A percentile compares a stretch with the other conserved stretches of the same genome.
phyloP scores from a whole-genome alignment of 2,113 vertebrate genomes.

The Malurus cyaneus region DNA sequence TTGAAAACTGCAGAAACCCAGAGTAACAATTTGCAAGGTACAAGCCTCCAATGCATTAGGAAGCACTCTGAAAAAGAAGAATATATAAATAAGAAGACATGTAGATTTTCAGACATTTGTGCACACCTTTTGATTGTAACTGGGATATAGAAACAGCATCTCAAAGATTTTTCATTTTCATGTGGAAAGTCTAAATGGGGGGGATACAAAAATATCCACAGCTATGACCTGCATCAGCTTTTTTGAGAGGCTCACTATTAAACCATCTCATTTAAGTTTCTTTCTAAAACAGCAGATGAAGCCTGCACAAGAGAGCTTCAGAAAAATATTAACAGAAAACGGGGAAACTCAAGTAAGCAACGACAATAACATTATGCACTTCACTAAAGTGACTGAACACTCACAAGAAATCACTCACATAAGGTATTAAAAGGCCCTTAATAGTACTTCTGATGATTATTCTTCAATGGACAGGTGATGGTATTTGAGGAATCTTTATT shows the following conservation, averaged over 20 bases:
- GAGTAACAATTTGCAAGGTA: background rate
- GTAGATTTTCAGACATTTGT: background rate
- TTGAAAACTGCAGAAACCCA: background rate
- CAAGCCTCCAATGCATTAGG: background rate
- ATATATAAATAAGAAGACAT: background rate
- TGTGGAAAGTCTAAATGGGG: background rate
- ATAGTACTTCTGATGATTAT: background rate
- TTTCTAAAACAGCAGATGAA: background rate
- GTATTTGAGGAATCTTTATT: slow-evolving; percentile 25
- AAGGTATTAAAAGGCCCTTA: background rate
- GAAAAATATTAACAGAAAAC: background rate
- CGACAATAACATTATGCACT: background rate
- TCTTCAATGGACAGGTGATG: background rate
- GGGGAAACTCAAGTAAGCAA: background rate
- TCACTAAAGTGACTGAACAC: background rate
- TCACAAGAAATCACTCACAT: background rate
- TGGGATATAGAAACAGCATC: background rate
- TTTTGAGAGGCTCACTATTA: background rate
- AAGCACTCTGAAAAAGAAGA: background rate
- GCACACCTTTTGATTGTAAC: background rate
- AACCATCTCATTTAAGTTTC: background rate
- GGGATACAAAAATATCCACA: background rate
- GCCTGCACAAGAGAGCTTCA: background rate
- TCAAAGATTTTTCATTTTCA: background rate
- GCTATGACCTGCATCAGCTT: background rate